phyloP scores from a whole-genome alignment of 2,888 invertebrate genomes.

The Phrixothrix hirtus region DNA sequence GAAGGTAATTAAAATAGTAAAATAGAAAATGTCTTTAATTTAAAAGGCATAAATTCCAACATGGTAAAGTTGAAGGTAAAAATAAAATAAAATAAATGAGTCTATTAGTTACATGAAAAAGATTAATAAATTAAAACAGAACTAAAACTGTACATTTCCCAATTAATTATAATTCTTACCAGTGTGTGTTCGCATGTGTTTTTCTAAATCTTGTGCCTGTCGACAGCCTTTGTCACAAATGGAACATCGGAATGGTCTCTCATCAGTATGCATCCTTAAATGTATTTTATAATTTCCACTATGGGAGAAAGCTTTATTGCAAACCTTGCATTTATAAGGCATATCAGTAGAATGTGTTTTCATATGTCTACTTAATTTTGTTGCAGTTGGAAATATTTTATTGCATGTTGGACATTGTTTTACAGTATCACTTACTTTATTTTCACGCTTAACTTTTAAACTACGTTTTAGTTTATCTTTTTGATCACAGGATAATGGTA shows the following conservation, averaged over 20 bases:
- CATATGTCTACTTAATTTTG: conserved; percentile 54
- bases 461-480: conserved; percentile 30
- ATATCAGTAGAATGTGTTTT: conserved; percentile 55
- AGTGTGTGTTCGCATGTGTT: conserved; percentile 58
- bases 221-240: conserved; percentile 56
- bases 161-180: too few relatives aligned
- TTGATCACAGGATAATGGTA: conserved; percentile 13
- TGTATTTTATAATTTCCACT: conserved; percentile 57
- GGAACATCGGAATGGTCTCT: conserved; percentile 55
- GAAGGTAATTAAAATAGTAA: too few relatives aligned
- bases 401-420: conserved; percentile 53
- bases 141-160: too few relatives aligned
- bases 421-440: conserved; percentile 35
- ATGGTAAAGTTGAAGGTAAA: too few relatives aligned
- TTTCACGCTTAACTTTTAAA: conserved; percentile 35
- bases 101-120: too few relatives aligned
- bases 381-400: conserved; percentile 51
- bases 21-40: too few relatives aligned
- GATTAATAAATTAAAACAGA: too few relatives aligned
- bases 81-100: too few relatives aligned
- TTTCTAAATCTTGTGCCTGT: conserved; percentile 57
- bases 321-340: conserved; percentile 55
- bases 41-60: too few relatives aligned
- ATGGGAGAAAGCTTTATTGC: conserved; percentile 55
- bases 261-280: conserved; percentile 53